Conservation (phyloP, 2,797 vertebrate species). For the Molossus molossus region DNA sequence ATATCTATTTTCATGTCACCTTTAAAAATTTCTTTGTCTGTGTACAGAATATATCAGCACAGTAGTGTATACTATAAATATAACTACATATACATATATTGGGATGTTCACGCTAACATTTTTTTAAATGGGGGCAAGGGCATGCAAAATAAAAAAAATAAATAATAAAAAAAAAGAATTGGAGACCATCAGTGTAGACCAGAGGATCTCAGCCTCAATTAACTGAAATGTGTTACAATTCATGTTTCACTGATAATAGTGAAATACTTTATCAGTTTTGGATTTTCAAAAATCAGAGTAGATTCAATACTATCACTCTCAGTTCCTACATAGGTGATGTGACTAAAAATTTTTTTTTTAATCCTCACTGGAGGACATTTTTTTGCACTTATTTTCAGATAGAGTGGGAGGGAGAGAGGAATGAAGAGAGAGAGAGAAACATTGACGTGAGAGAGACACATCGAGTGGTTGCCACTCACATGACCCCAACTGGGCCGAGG, state of each 20-base stretch:
- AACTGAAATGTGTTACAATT: background rate
- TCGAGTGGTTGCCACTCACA: too few relatives aligned
- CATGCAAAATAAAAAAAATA: background rate
- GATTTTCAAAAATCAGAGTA: constrained; percentile 4
- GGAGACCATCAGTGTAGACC: background rate
- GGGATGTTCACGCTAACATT: background rate
- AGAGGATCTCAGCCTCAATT: constrained; percentile 16
- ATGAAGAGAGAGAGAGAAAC: too few relatives aligned
- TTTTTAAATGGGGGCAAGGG: background rate
- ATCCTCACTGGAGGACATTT: too few relatives aligned
- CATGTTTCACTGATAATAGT: background rate
- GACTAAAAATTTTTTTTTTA: background rate
- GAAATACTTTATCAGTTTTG: background rate
- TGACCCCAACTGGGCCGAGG: too few relatives aligned
- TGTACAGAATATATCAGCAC: background rate
- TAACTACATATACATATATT: background rate
- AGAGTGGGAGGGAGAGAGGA: too few relatives aligned
- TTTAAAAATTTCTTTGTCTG: constrained; percentile 11
- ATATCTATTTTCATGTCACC: constrained; percentile 42
- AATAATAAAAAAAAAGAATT: background rate
- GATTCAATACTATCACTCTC: background rate
- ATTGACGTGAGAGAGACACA: too few relatives aligned
- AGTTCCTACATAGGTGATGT: background rate
- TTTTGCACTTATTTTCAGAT: too few relatives aligned
- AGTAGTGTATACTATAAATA: constrained; percentile 11